Evolutionary conservation across 1,140 invertebrate genomes (phyloP).

Genomic region (Rhizoglyphus robini): DNA sequence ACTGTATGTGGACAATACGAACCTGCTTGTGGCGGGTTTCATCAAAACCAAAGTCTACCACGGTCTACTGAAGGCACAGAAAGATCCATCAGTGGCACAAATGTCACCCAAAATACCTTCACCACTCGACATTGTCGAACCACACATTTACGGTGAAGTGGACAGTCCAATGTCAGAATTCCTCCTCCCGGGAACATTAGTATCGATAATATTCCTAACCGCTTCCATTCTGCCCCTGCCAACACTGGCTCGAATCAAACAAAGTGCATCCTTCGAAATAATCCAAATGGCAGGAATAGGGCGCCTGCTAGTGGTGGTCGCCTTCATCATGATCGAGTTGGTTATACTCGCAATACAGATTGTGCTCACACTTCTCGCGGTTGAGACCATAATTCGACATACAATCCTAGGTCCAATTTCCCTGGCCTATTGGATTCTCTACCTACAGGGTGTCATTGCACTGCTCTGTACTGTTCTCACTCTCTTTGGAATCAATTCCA

Average conservation of each 20-base stretch:
- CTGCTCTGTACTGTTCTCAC: too few species aligned
- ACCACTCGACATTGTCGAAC: background rate
- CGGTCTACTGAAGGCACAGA: background rate
- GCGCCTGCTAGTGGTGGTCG: background rate
- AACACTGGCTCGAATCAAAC: background rate
- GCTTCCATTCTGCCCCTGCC: background rate
- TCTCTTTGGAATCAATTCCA: too few species aligned
- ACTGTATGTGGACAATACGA: constrained; percentile 15
- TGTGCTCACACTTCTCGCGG: background rate
- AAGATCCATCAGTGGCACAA: background rate
- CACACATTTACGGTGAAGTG: background rate
- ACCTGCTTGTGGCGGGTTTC: constrained; percentile 5
- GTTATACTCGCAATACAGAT: background rate
- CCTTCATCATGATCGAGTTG: background rate
- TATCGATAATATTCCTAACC: background rate
- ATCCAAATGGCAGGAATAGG: background rate
- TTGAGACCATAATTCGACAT: background rate
- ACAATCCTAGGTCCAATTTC: background rate
- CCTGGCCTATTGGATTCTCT: background rate
- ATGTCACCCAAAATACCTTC: background rate
- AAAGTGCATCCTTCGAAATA: background rate
- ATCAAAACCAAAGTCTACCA: background rate
- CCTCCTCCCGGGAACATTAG: background rate
- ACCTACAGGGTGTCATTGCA: background rate
- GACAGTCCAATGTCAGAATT: constrained; percentile 10